phyloP scores from a whole-genome alignment of 2,888 invertebrate genomes.

The Ametastegia equiseti region DNA sequence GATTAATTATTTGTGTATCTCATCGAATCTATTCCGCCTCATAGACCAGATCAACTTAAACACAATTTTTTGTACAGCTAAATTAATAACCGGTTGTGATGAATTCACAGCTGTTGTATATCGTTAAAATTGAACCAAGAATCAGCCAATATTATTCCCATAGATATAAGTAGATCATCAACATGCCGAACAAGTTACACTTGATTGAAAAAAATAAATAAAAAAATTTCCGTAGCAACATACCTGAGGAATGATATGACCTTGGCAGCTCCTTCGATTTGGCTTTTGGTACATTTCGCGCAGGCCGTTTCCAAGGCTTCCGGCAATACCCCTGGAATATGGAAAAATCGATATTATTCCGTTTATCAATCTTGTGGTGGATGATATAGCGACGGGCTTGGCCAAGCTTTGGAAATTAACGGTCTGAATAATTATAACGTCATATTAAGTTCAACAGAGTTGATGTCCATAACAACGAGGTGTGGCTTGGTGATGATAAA shows the following conservation, averaged over 20 bases:
- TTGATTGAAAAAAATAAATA: neutral
- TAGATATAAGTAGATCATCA: neutral
- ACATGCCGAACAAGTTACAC: neutral
- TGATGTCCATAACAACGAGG: conserved; percentile 1
- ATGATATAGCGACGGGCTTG: neutral
- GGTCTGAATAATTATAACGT: conserved; percentile 16
- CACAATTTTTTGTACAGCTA: neutral
- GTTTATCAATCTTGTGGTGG: neutral
- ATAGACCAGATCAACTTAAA: neutral
- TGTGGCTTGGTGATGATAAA: conserved; percentile 19
- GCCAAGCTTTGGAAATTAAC: conserved; percentile 12
- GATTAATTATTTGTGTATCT: neutral
- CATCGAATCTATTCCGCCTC: neutral
- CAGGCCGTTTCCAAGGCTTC: conserved; percentile 64
- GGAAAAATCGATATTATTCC: conserved; percentile 7
- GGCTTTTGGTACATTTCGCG: conserved; percentile 64
- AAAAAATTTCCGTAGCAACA: neutral
- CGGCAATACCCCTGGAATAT: conserved; percentile 60
- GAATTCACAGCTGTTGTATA: neutral
- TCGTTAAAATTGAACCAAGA: neutral
- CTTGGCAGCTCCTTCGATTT: conserved; percentile 62
- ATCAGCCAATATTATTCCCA: neutral
- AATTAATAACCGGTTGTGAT: neutral
- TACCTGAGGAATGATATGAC: conserved; percentile 64
- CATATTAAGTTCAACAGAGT: neutral